Percentiles rank a stretch among this genome's conserved stretches.
These are phyloP conservation scores for Melikaiella ostensackeni DNA, from an alignment of 2,888 invertebrate genomes.

Conservation along the genomic window DNA sequence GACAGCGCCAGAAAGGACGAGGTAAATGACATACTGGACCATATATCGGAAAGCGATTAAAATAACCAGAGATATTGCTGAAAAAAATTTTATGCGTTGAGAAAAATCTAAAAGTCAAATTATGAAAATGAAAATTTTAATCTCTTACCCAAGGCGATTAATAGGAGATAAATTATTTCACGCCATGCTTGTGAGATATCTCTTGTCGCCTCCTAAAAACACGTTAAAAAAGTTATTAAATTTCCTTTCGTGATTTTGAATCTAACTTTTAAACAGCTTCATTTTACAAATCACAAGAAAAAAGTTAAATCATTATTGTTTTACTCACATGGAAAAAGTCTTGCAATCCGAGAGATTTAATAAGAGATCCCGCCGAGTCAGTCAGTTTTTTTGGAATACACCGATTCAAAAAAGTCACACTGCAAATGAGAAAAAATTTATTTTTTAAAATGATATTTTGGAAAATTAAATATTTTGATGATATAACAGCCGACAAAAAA, in stretches of 20 bases:
- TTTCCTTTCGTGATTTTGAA: constrained; percentile 33
- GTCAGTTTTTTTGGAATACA: constrained; percentile 78
- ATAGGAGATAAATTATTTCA: constrained; percentile 81
- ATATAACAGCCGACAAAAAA: background rate
- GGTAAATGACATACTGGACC: constrained; percentile 82
- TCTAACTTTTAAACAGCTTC: constrained; percentile 12
- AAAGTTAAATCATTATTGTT: background rate
- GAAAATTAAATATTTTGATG: background rate
- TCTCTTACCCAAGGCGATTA: constrained; percentile 80
- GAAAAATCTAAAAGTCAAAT: background rate
- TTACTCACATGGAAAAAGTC: constrained; percentile 78
- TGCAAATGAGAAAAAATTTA: constrained; percentile 65
- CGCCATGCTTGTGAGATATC: constrained; percentile 81
- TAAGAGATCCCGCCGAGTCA: constrained; percentile 75
- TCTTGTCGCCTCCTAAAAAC: constrained; percentile 80
- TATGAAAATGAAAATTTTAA: background rate
- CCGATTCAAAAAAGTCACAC: constrained; percentile 78
- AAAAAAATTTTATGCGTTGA: constrained; percentile 55
- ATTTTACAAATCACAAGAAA: background rate
- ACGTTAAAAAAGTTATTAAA: constrained; percentile 37
- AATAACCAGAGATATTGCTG: constrained; percentile 80
- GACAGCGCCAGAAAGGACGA: constrained; percentile 79
- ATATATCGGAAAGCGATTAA: constrained; percentile 80
- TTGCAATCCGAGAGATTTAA: constrained; percentile 78
- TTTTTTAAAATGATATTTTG: too few relatives aligned